These are phyloP conservation scores for Masnerella sp. DNA, from an alignment of 2,888 invertebrate genomes.

Conservation along the genomic window DNA sequence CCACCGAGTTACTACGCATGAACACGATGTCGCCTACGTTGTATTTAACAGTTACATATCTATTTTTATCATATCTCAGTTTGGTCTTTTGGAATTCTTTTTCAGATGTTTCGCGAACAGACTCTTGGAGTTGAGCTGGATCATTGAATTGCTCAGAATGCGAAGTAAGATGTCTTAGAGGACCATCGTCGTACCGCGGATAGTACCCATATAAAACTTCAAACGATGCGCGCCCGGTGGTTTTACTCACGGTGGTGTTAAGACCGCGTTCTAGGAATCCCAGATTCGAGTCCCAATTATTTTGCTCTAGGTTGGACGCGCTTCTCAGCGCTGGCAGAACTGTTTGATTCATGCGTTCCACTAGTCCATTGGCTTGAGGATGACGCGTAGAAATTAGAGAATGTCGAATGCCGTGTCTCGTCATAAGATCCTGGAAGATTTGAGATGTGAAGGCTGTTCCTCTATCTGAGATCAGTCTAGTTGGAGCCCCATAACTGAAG, in stretches of 20 bases:
- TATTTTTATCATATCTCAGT: not conserved
- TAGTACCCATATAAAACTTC: constrained; percentile 20
- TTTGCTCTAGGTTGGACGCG: constrained; percentile 1
- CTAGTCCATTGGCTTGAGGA: constrained; percentile 15
- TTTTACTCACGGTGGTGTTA: constrained; percentile 12
- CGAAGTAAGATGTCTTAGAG: not conserved
- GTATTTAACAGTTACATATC: not conserved
- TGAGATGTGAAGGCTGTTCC: constrained; percentile 8
- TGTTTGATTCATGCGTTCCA: too few relatives aligned
- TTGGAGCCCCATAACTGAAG: constrained; percentile 9
- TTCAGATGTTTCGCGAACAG: not conserved
- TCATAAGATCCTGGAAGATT: not conserved
- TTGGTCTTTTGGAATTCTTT: not conserved
- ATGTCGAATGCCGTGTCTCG: constrained; percentile 8
- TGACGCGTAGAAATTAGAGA: constrained; percentile 5
- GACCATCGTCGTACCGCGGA: constrained; percentile 21
- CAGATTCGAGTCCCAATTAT: constrained; percentile 9
- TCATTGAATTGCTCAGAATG: not conserved
- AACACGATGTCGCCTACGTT: not conserved
- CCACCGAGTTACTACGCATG: not conserved
- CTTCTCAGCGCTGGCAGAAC: constrained; percentile 11
- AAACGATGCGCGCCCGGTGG: constrained; percentile 6
- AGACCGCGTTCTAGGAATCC: not conserved
- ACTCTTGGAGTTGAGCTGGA: not conserved
- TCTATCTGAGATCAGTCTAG: constrained; percentile 12